Evolutionary conservation across 2,113 vertebrate species (phyloP), one percentile per base, ranked within the genome.

Genomic region (Trematocara unimaculatum): DNA sequence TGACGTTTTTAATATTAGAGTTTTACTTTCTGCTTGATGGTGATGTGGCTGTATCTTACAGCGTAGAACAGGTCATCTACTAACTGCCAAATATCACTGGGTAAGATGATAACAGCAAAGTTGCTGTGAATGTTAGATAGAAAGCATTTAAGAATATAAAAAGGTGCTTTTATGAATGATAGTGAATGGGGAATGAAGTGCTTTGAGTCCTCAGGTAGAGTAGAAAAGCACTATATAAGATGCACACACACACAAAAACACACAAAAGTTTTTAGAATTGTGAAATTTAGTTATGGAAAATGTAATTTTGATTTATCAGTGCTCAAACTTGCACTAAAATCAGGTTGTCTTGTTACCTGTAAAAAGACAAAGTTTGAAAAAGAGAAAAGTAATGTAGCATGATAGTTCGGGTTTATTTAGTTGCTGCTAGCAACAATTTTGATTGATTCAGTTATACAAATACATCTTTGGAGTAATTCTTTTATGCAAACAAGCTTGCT

Each of bases 1-100:
- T 10, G 0, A 45, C 0, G 0, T 42, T 42, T 42, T 42, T 1
- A 26, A 72, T 10, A 9, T 72, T 0, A 72, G 67, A 45, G 20
- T 47, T 45, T 72, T 45, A 26, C 40, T 72, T 74, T 64, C 33
- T 38, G 33, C 4, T 64, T 38, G 60, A 2, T 38, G 60, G 31
- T 64, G 10, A 38, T 64, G 18, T 38, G 18, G 60, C 33, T 0
- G 10, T 38, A 38, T 38, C 33, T 64, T 20, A 20, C 18, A 64
- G 60, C 2, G 10, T 64, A 12, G 60, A 64, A 13, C 10, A 64
- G 31, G 31, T 64, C 33, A 64, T 64, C 60, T 38, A 38, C 17
- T 64, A 64, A 64, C 33, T 38, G 60, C 33, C 60, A 64, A 38
- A 64, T 64, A 38, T 38, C 18, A 64, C 10, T 0, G 31, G 17